Percentiles rank a stretch among this genome's conserved stretches.
These are phyloP conservation scores for Pedionomus torquatus DNA, from an alignment of 2,113 vertebrate species.

Conservation along the genomic window DNA sequence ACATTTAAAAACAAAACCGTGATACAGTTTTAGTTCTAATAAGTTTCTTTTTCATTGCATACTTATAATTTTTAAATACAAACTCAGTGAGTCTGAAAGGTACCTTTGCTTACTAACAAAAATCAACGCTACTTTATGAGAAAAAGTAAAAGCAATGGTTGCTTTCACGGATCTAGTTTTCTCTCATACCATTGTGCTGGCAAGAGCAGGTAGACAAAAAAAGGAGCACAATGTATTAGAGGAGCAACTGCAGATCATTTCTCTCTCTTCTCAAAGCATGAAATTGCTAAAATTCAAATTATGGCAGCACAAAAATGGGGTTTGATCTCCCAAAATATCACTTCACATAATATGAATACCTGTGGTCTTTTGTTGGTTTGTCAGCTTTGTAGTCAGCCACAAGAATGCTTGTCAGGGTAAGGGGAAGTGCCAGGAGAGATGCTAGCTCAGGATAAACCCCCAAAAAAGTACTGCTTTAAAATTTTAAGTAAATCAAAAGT, in stretches of 20 bases:
- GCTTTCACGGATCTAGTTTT: background rate
- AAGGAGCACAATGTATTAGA: background rate
- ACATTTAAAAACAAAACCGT: background rate
- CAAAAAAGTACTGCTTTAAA: background rate
- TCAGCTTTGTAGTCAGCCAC: constrained; percentile 1
- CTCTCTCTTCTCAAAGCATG: background rate
- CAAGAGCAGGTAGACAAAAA: background rate
- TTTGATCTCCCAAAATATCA: background rate
- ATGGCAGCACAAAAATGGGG: background rate
- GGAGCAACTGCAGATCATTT: background rate
- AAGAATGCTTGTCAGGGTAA: background rate
- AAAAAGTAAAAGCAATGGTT: background rate
- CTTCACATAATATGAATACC: constrained; percentile 5
- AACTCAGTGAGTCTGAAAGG: background rate
- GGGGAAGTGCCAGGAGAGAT: constrained; percentile 17
- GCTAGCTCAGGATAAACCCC: background rate
- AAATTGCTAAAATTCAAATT: constrained; percentile 8
- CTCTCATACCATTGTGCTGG: background rate
- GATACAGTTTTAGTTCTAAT: background rate
- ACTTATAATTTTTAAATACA: background rate
- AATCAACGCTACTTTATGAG: background rate
- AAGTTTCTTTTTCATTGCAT: background rate
- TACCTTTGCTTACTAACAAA: background rate
- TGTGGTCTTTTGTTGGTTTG: constrained; percentile 45
- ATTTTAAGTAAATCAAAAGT: background rate